Percentiles rank a stretch among this genome's conserved stretches.
phyloP scores from a whole-genome alignment of 2,797 vertebrate species.

The Acanthurus lineatus region DNA sequence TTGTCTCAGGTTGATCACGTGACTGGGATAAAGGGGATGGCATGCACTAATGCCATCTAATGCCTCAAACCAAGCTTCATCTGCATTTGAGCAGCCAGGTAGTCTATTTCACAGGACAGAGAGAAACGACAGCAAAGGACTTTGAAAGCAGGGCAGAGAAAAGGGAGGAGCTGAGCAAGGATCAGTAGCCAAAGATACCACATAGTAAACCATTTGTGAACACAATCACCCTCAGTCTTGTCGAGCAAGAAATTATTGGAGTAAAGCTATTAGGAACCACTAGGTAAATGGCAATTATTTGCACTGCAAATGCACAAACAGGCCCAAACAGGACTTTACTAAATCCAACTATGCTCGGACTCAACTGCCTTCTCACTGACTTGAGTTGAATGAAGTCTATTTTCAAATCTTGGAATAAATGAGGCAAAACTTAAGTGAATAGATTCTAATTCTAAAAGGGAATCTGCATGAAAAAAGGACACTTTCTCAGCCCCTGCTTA shows the following conservation, averaged over 20 bases:
- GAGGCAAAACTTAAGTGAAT: background rate
- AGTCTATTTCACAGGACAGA: conserved; percentile 24
- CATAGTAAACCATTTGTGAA: conserved; percentile 47
- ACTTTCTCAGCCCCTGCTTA: background rate
- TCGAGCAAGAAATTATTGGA: background rate
- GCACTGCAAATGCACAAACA: background rate
- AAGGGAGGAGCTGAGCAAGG: conserved; percentile 49
- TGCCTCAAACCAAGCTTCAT: conserved; percentile 55
- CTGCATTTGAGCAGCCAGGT: conserved; percentile 45
- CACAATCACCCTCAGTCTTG: conserved; percentile 27
- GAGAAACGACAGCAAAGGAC: conserved; percentile 30
- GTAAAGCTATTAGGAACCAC: conserved; percentile 12
- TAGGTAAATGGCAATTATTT: background rate
- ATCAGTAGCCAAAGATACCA: conserved; percentile 68
- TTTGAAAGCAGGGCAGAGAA: conserved; percentile 45
- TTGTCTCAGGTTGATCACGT: conserved; percentile 56
- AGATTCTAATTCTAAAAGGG: background rate
- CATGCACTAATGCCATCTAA: conserved; percentile 67
- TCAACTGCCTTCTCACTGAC: conserved; percentile 12
- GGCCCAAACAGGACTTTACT: background rate
- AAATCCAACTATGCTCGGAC: background rate
- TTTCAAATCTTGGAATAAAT: conserved; percentile 6
- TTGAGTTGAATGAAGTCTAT: background rate
- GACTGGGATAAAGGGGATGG: conserved; percentile 59
- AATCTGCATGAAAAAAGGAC: background rate